Evolutionary conservation across 1,140 invertebrate genomes (phyloP), one percentile per base, ranked within the genome.

Genomic region (Spodoptera litura): DNA sequence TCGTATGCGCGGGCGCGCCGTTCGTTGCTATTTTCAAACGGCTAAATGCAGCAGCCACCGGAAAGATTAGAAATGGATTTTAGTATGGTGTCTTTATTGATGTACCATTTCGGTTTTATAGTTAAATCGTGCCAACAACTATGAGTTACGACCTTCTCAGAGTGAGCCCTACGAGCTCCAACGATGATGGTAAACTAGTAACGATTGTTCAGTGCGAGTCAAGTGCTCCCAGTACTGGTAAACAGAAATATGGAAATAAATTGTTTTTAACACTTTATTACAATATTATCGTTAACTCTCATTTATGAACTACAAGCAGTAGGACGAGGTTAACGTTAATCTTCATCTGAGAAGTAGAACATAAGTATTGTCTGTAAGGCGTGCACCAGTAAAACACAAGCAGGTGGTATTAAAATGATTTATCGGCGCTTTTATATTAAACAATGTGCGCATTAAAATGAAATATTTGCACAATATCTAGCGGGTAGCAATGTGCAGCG

Each of bases 21-120:
- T 80, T 78, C 87, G 85, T 61, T 66, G 83, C 85, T 91, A 91
- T 91, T 89, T 91, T 80, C 79, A 86, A 72, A 73, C 78, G 77
- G 81, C 89, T 90, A 89, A 85, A 89, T 88, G 83, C 84, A 89
- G 84, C 85, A 79, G 71, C 83, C 82, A 80, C 86, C 86, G 87
- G 87, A 89, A 87, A 86, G 78, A 83, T 83, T 75, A 59, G 52
- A 82, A 82, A 79, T 75, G 80, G 71, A 76, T 58, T 80, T 76
- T 71, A 55, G 80, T 75, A 52, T 70, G 66, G 66, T 70, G 49
- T 70, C 66, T 38, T 62, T 70, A 70, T 70, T 70, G 66, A 70
- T 53, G 66, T 52, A 52, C 66, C 11, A 25, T 70, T 51, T 51
- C 6, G 12, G 66, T 52, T 70, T 70, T 70, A 70, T 52, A 8